phyloP scores from a whole-genome alignment of 2,797 vertebrate genomes.

The Hypotaenidia philippensis region DNA sequence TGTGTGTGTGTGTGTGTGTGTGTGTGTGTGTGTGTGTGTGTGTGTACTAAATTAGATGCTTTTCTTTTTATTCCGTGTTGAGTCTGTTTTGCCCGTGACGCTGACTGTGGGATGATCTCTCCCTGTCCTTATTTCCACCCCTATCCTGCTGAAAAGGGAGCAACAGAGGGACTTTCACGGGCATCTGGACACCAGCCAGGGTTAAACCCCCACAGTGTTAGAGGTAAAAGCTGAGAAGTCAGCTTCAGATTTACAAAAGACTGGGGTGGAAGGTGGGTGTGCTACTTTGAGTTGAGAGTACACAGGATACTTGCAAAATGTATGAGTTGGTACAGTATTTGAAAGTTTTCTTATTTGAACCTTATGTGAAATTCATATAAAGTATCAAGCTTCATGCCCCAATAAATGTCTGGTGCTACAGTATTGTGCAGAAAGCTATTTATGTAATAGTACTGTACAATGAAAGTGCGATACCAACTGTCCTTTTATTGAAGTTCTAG shows the following conservation, averaged over 20 bases:
- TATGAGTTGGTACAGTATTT: neutral
- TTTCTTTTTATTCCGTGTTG: too few relatives aligned
- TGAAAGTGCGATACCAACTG: neutral
- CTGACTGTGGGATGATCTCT: too few relatives aligned
- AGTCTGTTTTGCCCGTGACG: too few relatives aligned
- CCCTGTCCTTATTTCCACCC: too few relatives aligned
- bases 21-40: too few relatives aligned
- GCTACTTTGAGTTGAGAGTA: neutral
- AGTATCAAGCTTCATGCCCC: neutral
- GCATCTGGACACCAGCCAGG: too few relatives aligned
- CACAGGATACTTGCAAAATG: neutral
- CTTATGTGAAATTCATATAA: neutral
- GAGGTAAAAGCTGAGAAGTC: too few relatives aligned
- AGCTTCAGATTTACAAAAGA: neutral
- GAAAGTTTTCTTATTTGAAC: neutral
- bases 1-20: too few relatives aligned
- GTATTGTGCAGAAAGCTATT: neutral
- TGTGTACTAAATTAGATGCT: too few relatives aligned
- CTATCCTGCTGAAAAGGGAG: too few relatives aligned
- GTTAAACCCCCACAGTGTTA: too few relatives aligned
- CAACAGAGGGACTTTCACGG: too few relatives aligned
- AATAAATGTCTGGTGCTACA: neutral
- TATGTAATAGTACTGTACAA: neutral
- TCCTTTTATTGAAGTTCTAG: neutral
- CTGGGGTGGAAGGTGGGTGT: neutral